phyloP scores from a whole-genome alignment of 2,888 invertebrate genomes.

The Galeruca laticollis region DNA sequence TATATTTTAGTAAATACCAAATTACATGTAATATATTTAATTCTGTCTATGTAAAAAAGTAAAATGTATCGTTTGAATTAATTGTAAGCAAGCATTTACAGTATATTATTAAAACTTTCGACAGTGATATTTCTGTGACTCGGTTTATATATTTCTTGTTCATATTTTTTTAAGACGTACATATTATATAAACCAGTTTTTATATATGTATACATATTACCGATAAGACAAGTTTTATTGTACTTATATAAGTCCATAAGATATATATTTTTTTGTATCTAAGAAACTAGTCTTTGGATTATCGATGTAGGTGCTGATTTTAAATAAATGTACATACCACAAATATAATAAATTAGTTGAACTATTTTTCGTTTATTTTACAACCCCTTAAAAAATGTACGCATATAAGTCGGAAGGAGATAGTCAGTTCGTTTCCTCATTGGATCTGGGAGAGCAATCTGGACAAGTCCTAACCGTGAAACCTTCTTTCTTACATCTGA shows the following conservation, averaged over 20 bases:
- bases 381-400: background rate
- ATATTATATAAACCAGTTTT: too few relatives aligned
- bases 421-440: too few relatives aligned
- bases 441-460: too few relatives aligned
- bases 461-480: too few relatives aligned
- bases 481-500: too few relatives aligned
- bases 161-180: constrained; percentile 35
- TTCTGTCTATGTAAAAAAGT: background rate
- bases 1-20: constrained; percentile 5
- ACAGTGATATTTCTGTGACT: constrained; percentile 8
- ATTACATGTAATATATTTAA: background rate
- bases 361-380: background rate
- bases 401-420: too few relatives aligned
- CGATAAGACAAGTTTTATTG: constrained; percentile 34
- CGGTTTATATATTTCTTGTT: background rate
- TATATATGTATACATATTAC: constrained; percentile 26
- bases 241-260: constrained; percentile 38
- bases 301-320: constrained; percentile 47
- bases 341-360: constrained; percentile 8
- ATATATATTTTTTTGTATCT: constrained; percentile 49
- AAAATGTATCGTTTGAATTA: too few relatives aligned
- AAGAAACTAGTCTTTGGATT: constrained; percentile 52
- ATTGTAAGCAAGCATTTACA: background rate
- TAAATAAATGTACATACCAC: constrained; percentile 21
- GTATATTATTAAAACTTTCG: background rate